Evolutionary conservation across 2,797 vertebrate species (phyloP), one percentile per base, ranked within the genome.

Genomic region (Centropyge bicolor): DNA sequence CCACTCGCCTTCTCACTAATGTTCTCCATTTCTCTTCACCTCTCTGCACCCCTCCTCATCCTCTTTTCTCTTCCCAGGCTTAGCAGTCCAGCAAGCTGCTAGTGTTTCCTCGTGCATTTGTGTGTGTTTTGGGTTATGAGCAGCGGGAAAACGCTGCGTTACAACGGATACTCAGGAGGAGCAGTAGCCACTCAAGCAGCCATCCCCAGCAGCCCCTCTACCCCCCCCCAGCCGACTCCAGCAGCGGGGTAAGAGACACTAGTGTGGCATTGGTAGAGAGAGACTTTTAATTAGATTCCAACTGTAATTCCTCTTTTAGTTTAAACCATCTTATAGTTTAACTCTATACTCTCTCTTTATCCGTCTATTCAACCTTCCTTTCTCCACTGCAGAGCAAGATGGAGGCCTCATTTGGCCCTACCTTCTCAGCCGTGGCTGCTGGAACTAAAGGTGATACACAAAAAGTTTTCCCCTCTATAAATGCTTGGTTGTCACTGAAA

Each of bases 51-150:
- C 27, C 5, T 22, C 36, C 52, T 20, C 56, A 24, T 70, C 51
- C 46, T 54, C 6, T 69, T 56, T 55, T 19, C 16, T 70, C 27
- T 62, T 24, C 40, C 22, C 83, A 95, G 97, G 96, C 91, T 36
- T 88, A 92, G 91, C 83, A 22, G 75, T 90, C 80, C 89, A 89
- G 84, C 69, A 69, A 65, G 89, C 83, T 64, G 78, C 69, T 24
- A 13, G 73, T 17, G 10, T 52, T 65, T 75, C 70, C 62, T 49
- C 11, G 9, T 49, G 20, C 31, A 13, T 14, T 22, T 85, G 80
- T 88, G 89, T 91, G 86, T 82, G 76, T 83, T 88, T 91, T 94
- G 95, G 96, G 96, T 95, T 95, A 95, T 96, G 95, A 97, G 93
- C 95, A 94, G 92, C 54, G 90, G 90, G 94, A 94, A 96, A 92